Base-by-base conservation (phyloP, 1,140 invertebrate genomes). In the Anoplolepis gracilipes region DNA sequence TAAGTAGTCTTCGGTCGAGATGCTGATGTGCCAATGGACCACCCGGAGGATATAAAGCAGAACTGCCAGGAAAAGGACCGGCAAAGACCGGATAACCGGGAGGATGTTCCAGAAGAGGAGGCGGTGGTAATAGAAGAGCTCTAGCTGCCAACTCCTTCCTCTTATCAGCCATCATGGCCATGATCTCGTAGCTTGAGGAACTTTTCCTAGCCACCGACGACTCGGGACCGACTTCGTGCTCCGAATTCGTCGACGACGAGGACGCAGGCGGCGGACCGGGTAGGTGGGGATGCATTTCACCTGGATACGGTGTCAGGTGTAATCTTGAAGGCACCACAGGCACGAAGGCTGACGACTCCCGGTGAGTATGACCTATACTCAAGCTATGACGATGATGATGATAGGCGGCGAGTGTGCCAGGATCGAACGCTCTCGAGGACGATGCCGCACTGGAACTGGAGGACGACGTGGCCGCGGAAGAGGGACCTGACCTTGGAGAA, bases 111-210 rank as follows among this genome's bases (percentile, higher is more conserved):
- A 97, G 91, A 0, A 96, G 94, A 0, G 95, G 94, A 22, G 95
- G 95, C 0, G 93, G 97, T 95, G 55, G 97, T 95, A 92, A 92
- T 73, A 91, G 92, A 85, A 93, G 92, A 85, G 95, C 88, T 90
- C 95, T 90, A 19, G 46, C 46, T 70, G 95, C 97, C 73, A 98
- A 94, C 90, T 98, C 97, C 92, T 98, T 98, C 33, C 97, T 95
- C 92, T 98, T 98, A 92, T 98, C 97, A 0, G 97, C 97, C 97
- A 98, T 98, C 96, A 98, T 98, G 28, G 97, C 97, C 95, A 98
- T 97, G 84, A 98, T 96, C 87, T 98, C 97, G 91, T 97, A 97
- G 86, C 95, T 96, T 2, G 97, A 96, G 89, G 96, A 93, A 88
- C 96, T 94, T 86, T 96, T 88, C 86, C 93, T 86, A 61, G 91